Conservation (phyloP, 1,140 invertebrate species). For the Vanessa tameamea region DNA sequence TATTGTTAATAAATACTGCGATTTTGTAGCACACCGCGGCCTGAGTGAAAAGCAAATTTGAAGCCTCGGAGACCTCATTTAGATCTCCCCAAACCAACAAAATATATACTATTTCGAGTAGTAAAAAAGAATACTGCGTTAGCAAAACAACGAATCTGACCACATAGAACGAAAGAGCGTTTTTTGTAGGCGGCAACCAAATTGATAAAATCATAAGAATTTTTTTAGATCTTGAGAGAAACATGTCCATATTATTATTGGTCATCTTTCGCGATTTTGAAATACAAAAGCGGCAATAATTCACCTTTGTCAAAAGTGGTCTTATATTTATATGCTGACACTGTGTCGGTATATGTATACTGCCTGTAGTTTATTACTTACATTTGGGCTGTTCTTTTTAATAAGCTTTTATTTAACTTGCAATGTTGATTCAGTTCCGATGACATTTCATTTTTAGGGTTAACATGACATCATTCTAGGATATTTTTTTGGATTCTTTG, state of each 20-base stretch:
- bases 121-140: conserved; percentile 58
- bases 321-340: background rate
- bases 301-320: background rate
- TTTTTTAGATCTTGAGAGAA: conserved; percentile 49
- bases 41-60: conserved; percentile 65
- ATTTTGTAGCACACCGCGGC: conserved; percentile 66
- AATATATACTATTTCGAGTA: conserved; percentile 67
- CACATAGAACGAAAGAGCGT: conserved; percentile 35
- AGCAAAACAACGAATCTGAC: conserved; percentile 52
- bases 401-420: too few relatives aligned
- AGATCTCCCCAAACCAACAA: conserved; percentile 61
- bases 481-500: too few relatives aligned
- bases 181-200: conserved; percentile 47
- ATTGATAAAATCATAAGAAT: conserved; percentile 54
- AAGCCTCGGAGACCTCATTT: conserved; percentile 63
- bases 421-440: too few relatives aligned
- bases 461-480: too few relatives aligned
- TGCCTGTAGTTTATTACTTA: background rate
- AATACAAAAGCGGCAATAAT: background rate
- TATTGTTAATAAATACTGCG: conserved; percentile 56
- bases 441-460: too few relatives aligned
- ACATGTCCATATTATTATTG: conserved; percentile 45
- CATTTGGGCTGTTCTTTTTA: background rate
- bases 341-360: too few relatives aligned
- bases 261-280: conserved; percentile 36